Evolutionary conservation across 1,140 invertebrate species (phyloP).

Genomic region (Drosophila carrolli): DNA sequence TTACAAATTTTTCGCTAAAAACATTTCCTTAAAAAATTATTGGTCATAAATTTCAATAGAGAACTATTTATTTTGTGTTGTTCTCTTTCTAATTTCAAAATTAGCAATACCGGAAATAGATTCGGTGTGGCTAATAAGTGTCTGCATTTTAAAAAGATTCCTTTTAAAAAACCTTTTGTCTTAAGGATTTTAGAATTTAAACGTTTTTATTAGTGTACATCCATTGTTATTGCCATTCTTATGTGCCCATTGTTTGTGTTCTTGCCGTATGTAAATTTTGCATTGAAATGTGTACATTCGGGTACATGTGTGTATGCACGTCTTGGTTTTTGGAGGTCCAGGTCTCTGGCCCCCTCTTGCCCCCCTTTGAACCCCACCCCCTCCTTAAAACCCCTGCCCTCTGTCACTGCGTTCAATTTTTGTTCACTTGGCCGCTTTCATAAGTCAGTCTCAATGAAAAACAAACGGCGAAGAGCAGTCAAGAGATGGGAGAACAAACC

Average conservation of each 20-base stretch:
- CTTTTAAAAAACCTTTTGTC: not conserved
- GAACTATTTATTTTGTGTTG: no score
- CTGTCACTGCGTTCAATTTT: constrained; percentile 38
- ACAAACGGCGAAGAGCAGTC: constrained; percentile 44
- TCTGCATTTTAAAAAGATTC: no score
- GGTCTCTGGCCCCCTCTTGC: constrained; percentile 20
- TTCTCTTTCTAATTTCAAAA: no score
- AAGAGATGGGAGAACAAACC: constrained; percentile 2
- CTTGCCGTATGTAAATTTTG: constrained; percentile 68
- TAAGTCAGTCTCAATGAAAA: constrained; percentile 60
- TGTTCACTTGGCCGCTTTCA: constrained; percentile 75
- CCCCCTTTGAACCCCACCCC: not conserved
- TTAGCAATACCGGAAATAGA: no score
- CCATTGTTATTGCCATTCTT: constrained; percentile 61
- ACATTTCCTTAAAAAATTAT: no score
- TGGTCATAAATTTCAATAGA: no score
- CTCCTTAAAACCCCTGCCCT: not conserved
- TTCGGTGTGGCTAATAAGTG: no score
- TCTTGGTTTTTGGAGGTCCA: constrained; percentile 65
- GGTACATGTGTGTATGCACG: constrained; percentile 22
- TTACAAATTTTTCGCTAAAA: no score
- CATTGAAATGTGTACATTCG: constrained; percentile 55
- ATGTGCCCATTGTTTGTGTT: constrained; percentile 34
- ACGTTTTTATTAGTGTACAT: constrained; percentile 2
- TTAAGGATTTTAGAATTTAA: not conserved